Percentiles rank a stretch among this genome's conserved stretches.
phyloP scores from a whole-genome alignment of 2,888 invertebrate genomes.

The Dasysyrphus albostriatus region DNA sequence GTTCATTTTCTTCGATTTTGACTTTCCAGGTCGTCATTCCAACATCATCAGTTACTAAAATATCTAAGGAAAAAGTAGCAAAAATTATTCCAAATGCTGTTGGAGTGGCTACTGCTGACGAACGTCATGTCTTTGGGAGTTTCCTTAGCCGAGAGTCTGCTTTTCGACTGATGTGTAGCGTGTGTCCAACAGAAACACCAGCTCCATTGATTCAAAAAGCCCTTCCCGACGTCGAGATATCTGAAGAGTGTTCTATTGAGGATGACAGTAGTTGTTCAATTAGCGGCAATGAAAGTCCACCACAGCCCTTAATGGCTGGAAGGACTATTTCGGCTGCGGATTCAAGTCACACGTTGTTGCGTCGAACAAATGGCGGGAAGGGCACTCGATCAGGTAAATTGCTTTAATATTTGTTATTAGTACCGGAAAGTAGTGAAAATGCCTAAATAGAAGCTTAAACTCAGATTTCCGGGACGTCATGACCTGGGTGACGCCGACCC shows the following conservation, averaged over 20 bases:
- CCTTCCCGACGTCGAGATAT: slow-evolving; percentile 81
- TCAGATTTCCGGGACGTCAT: too few species aligned
- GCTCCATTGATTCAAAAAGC: slow-evolving; percentile 80
- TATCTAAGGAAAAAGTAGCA: slow-evolving; percentile 97
- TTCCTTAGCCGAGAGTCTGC: slow-evolving; percentile 95
- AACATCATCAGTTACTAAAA: slow-evolving; percentile 92
- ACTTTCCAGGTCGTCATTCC: slow-evolving; percentile 91
- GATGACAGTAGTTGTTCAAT: slow-evolving; percentile 85
- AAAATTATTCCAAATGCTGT: slow-evolving; percentile 97
- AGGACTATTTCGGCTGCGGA: slow-evolving; percentile 61
- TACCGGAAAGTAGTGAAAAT: too few species aligned
- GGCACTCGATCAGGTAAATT: slow-evolving; percentile 76
- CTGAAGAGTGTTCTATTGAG: slow-evolving; percentile 84
- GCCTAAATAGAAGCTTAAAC: too few species aligned
- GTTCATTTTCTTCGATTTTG: not conserved
- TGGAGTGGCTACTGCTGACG: slow-evolving; percentile 90
- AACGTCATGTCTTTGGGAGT: slow-evolving; percentile 95
- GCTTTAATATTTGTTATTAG: too few species aligned
- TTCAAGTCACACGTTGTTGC: slow-evolving; percentile 78
- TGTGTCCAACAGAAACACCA: slow-evolving; percentile 88
- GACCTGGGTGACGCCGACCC: too few species aligned
- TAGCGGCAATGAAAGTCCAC: slow-evolving; percentile 85
- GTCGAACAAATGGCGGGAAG: slow-evolving; percentile 74
- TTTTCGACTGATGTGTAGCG: slow-evolving; percentile 93
- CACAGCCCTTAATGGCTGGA: slow-evolving; percentile 76